phyloP scores from a whole-genome alignment of 2,888 invertebrate genomes.

The Monochamus alternatus region DNA sequence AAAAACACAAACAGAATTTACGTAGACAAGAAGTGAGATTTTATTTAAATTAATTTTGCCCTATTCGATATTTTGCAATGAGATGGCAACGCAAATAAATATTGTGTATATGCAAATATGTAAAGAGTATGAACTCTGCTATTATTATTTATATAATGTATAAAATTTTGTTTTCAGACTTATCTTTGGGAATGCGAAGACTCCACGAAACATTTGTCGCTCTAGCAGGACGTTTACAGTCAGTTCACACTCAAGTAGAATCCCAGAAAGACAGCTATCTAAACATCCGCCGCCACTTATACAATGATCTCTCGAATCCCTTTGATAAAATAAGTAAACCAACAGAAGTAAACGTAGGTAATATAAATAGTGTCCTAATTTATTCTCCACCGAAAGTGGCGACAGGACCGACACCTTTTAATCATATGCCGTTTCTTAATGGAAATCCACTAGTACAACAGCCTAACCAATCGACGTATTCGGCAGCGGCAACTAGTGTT shows the following conservation, averaged over 20 bases:
- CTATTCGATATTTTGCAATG: too few species aligned
- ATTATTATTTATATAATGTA: too few species aligned
- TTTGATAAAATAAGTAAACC: slow-evolving; percentile 74
- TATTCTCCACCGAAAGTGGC: slow-evolving; percentile 71
- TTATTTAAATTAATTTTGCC: too few species aligned
- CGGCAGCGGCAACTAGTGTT: slow-evolving; percentile 20
- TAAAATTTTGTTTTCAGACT: slow-evolving; percentile 73
- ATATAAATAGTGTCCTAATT: slow-evolving; percentile 60
- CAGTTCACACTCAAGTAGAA: slow-evolving; percentile 85
- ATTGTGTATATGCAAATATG: too few species aligned
- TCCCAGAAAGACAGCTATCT: slow-evolving; percentile 88
- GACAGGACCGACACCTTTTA: slow-evolving; percentile 79
- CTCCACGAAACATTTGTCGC: slow-evolving; percentile 91
- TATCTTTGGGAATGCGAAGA: slow-evolving; percentile 84
- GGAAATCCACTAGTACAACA: slow-evolving; percentile 65
- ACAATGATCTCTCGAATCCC: slow-evolving; percentile 84
- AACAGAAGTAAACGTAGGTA: slow-evolving; percentile 48
- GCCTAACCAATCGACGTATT: slow-evolving; percentile 37
- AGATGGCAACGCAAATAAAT: too few species aligned
- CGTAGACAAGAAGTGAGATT: too few species aligned
- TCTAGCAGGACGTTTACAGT: slow-evolving; percentile 89
- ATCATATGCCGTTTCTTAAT: slow-evolving; percentile 54
- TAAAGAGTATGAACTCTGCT: too few species aligned
- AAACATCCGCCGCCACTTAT: slow-evolving; percentile 84
- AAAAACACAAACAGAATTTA: too few species aligned